A percentile compares a stretch with the other conserved stretches of the same genome.
phyloP scores from a whole-genome alignment of 2,113 vertebrate genomes.

The Scytalopus superciliaris region DNA sequence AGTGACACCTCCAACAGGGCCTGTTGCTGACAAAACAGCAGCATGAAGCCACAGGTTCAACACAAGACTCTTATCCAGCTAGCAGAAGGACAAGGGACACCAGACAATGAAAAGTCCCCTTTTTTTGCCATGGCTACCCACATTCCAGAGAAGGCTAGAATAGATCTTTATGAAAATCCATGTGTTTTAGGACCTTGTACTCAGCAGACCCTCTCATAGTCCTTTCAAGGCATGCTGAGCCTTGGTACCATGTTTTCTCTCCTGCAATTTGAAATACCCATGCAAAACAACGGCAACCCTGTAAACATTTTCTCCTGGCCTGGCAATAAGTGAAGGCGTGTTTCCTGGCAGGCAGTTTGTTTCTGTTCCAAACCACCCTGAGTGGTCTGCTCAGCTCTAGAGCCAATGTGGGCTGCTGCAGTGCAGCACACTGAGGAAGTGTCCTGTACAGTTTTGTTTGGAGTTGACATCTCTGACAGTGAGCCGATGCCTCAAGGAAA shows the following conservation, averaged over 20 bases:
- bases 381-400: neutral
- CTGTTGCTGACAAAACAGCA: neutral
- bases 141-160: neutral
- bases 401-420: neutral
- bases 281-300: neutral
- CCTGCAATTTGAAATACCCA: neutral
- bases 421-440: neutral
- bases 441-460: neutral
- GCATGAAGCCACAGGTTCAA: neutral
- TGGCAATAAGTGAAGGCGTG: neutral
- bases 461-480: neutral
- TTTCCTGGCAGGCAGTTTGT: neutral
- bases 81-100: neutral
- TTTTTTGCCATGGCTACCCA: neutral
- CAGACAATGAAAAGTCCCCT: neutral
- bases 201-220: neutral
- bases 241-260: neutral
- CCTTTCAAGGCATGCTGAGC: neutral
- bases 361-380: neutral
- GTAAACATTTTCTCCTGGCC: neutral
- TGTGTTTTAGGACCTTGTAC: neutral
- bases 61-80: neutral
- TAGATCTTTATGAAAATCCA: neutral
- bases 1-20: neutral
- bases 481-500: neutral